phyloP scores from a whole-genome alignment of 2,797 vertebrate species.

The Notolepis coatsorum region DNA sequence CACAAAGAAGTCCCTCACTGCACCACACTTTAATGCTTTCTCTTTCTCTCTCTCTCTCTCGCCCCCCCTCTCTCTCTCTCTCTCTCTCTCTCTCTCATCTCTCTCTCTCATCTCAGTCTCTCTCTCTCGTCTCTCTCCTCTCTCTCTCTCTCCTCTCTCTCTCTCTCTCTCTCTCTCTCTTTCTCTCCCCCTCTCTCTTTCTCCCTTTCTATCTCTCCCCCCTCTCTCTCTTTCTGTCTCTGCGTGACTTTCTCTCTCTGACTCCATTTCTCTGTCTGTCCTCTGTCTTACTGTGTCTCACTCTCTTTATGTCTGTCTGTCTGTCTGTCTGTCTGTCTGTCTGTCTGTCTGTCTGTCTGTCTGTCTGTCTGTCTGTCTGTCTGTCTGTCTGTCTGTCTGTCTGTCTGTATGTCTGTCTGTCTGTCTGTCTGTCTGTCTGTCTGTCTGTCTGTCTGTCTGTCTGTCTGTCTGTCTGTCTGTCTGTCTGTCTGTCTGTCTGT shows the following conservation, averaged over 20 bases:
- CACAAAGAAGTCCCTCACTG: slow-evolving; percentile 54
- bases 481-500: not conserved
- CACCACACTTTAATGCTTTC: no score
- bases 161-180: not conserved
- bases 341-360: not conserved
- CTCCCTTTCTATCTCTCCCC: not conserved
- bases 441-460: not conserved
- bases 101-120: not conserved
- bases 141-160: not conserved
- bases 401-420: not conserved
- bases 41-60: no score
- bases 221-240: not conserved
- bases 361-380: not conserved
- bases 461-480: no score
- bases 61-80: not conserved
- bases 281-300: no score
- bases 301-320: no score
- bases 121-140: not conserved
- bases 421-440: not conserved
- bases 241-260: not conserved
- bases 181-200: not conserved
- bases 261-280: not conserved
- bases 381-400: not conserved
- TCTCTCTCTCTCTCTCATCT: not conserved
- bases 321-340: not conserved